Evolutionary conservation across 2,888 invertebrate species (phyloP).

Genomic region (Aphodius granarius): DNA sequence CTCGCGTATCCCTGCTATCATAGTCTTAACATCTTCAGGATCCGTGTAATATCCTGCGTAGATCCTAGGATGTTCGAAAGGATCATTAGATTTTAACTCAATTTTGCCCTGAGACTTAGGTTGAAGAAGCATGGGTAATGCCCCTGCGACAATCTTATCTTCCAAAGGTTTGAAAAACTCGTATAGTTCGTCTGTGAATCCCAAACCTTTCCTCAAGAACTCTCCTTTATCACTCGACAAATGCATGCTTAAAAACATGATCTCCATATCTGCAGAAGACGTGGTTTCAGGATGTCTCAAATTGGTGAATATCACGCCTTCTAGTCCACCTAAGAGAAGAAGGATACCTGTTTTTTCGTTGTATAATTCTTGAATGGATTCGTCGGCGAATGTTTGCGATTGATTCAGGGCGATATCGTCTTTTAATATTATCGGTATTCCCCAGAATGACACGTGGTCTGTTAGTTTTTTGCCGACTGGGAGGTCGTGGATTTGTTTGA

Average conservation of each 20-base stretch:
- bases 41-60: slow-evolving; percentile 76
- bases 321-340: slow-evolving; percentile 59
- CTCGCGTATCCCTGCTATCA: slow-evolving; percentile 61
- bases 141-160: slow-evolving; percentile 57
- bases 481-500: slow-evolving; percentile 59
- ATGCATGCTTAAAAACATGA: slow-evolving; percentile 64
- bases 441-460: slow-evolving; percentile 70
- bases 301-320: slow-evolving; percentile 62
- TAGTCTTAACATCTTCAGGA: slow-evolving; percentile 58
- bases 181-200: background rate
- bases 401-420: slow-evolving; percentile 57
- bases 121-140: slow-evolving; percentile 69
- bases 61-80: slow-evolving; percentile 70
- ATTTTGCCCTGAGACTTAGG: slow-evolving; percentile 72
- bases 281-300: slow-evolving; percentile 37
- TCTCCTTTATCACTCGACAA: slow-evolving; percentile 42
- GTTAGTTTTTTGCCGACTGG: slow-evolving; percentile 70
- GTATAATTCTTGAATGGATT: slow-evolving; percentile 50
- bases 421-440: slow-evolving; percentile 52
- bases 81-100: slow-evolving; percentile 67
- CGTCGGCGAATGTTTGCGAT: slow-evolving; percentile 47
- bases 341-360: slow-evolving; percentile 57
- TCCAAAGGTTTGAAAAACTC: slow-evolving; percentile 45
- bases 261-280: slow-evolving; percentile 69
- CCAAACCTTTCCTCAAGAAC: slow-evolving; percentile 46